These are phyloP conservation scores for Chouioia cunea DNA, from an alignment of 2,888 invertebrate species.

Conservation along the genomic window DNA sequence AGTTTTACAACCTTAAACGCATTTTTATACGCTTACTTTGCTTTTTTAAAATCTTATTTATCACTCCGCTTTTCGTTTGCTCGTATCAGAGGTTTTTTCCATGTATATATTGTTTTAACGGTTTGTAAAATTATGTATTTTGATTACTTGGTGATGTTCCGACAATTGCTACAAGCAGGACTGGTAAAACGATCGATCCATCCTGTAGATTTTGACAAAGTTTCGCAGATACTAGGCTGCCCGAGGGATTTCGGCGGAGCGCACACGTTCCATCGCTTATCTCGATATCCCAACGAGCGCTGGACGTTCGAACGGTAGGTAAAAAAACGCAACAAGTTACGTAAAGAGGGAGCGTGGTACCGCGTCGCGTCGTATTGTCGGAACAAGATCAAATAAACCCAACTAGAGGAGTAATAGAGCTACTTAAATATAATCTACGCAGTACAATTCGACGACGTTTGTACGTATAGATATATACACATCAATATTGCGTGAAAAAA, in stretches of 20 bases:
- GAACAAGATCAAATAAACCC: slow-evolving; percentile 36
- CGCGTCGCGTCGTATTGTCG: slow-evolving; percentile 21
- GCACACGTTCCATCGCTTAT: too few relatives aligned
- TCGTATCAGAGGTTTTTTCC: slow-evolving; percentile 14
- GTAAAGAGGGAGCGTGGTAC: too few relatives aligned
- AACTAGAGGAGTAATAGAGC: slow-evolving; percentile 30
- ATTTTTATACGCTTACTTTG: slow-evolving; percentile 39
- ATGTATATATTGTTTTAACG: slow-evolving; percentile 1
- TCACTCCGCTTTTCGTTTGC: slow-evolving; percentile 42
- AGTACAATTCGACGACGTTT: slow-evolving; percentile 38
- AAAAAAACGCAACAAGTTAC: too few relatives aligned
- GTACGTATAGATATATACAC: slow-evolving; percentile 1
- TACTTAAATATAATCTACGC: slow-evolving; percentile 43
- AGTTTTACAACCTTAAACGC: slow-evolving; percentile 43
- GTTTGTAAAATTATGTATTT: slow-evolving; percentile 10
- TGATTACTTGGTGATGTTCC: slow-evolving; percentile 12
- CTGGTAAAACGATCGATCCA: too few relatives aligned
- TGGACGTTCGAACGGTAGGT: too few relatives aligned
- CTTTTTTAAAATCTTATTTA: slow-evolving; percentile 41
- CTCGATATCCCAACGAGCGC: too few relatives aligned
- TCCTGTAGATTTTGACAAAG: too few relatives aligned
- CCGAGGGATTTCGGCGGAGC: too few relatives aligned
- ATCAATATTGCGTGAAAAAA: slow-evolving; percentile 22
- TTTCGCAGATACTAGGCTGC: too few relatives aligned
- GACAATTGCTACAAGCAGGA: slow-evolving; percentile 17